Evolutionary conservation across 2,797 vertebrate species (phyloP).

Genomic region (Oreochromis mossambicus): DNA sequence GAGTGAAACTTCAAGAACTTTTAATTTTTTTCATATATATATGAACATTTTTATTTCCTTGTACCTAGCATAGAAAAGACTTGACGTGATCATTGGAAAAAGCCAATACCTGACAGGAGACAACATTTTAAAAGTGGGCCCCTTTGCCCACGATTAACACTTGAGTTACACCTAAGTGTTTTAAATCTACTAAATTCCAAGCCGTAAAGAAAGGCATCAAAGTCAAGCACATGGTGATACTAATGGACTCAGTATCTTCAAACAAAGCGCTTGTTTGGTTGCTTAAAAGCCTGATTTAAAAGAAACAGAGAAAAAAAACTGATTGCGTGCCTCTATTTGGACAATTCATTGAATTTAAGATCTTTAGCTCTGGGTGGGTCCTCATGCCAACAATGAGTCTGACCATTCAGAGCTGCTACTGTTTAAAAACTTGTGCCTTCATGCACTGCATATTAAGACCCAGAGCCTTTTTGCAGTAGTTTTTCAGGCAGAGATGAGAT

Average conservation of each 20-base stretch:
- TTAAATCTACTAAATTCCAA: too few species aligned
- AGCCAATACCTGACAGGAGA: neutral
- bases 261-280: accelerated
- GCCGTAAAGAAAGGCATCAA: neutral
- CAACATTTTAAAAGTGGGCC: neutral
- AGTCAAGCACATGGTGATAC: neutral
- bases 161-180: neutral
- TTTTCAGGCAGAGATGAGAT: neutral
- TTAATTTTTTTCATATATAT: neutral
- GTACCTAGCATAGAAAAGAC: neutral
- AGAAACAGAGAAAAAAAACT: neutral
- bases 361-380: neutral
- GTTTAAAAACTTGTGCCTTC: neutral
- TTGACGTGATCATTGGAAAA: neutral
- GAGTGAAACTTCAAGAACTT: neutral
- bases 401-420: neutral
- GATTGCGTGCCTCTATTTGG: neutral
- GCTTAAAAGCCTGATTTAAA: neutral
- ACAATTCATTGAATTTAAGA: neutral
- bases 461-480: neutral
- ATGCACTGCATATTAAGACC: neutral
- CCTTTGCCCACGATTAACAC: neutral
- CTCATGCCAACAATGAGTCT: neutral
- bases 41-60: neutral
- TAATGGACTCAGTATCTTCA: neutral